A percentile compares a stretch with the other conserved stretches of the same genome.
phyloP scores from a whole-genome alignment of 2,113 vertebrate genomes.

The Globicephala melas region DNA sequence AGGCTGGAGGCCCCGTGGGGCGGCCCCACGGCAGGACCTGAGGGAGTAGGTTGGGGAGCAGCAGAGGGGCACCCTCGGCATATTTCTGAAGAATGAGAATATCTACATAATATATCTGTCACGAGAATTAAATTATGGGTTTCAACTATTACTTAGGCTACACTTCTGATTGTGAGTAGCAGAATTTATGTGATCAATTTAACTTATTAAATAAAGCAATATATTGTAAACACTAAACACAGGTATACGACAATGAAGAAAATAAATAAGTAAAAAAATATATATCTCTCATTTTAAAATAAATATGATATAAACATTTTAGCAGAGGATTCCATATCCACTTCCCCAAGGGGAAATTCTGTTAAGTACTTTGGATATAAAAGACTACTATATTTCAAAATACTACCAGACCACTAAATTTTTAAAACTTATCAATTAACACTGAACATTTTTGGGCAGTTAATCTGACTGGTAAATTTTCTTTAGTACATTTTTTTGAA shows the following conservation, averaged over 20 bases:
- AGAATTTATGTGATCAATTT: neutral
- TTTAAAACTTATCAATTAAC: neutral
- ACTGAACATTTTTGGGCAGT: neutral
- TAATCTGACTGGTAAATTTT: neutral
- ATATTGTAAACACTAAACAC: slow-evolving; percentile 55
- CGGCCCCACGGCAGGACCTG: too few species aligned
- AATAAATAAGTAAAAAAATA: slow-evolving; percentile 71
- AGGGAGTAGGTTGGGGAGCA: neutral
- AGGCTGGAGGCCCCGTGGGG: neutral
- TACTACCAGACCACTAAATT: neutral
- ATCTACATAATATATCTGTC: neutral
- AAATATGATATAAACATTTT: slow-evolving; percentile 61
- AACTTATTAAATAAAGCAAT: slow-evolving; percentile 48
- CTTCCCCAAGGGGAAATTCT: neutral
- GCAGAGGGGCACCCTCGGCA: neutral
- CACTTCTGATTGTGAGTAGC: slow-evolving; percentile 12
- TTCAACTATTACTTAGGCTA: neutral
- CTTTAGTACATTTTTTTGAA: neutral
- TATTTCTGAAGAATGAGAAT: neutral
- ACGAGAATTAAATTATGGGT: neutral
- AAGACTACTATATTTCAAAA: neutral
- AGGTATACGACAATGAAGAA: slow-evolving; percentile 42
- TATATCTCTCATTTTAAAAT: slow-evolving; percentile 54
- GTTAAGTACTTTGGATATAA: slow-evolving; percentile 1
- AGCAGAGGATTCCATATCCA: neutral